Percentiles rank a stretch among this genome's conserved stretches.
phyloP scores from a whole-genome alignment of 2,888 invertebrate genomes.

The Litoditis marina region DNA sequence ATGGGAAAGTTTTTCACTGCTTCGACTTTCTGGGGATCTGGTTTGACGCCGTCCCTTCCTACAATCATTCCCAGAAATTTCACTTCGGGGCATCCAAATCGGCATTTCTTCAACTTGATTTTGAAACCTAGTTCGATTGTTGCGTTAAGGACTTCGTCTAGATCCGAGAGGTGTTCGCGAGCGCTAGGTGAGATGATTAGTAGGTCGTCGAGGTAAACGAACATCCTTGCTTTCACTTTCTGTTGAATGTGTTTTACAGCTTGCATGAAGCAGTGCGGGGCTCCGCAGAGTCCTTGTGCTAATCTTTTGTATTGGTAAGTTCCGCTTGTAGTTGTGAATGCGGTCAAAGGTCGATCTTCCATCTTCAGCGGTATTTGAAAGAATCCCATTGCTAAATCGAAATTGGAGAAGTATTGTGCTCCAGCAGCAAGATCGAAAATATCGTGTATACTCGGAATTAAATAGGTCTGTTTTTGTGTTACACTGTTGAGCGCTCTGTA shows the following conservation, averaged over 20 bases:
- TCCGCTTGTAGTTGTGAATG: slow-evolving; percentile 31
- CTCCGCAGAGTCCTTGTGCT: slow-evolving; percentile 29
- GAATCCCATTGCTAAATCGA: slow-evolving; percentile 32
- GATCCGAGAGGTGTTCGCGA: slow-evolving; percentile 33
- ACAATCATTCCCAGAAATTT: slow-evolving; percentile 35
- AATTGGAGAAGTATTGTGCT: slow-evolving; percentile 15
- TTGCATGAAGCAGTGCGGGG: slow-evolving; percentile 26
- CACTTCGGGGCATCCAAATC: slow-evolving; percentile 25
- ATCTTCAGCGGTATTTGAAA: slow-evolving; percentile 26
- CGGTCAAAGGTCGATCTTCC: slow-evolving; percentile 27
- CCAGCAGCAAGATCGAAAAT: slow-evolving; percentile 7
- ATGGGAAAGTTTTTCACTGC: slow-evolving; percentile 18
- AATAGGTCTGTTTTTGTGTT: slow-evolving; percentile 15
- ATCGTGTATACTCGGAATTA: slow-evolving; percentile 12
- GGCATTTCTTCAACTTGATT: slow-evolving; percentile 27
- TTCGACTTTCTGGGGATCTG: slow-evolving; percentile 25
- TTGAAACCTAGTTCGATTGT: slow-evolving; percentile 27
- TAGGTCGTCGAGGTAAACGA: slow-evolving; percentile 38
- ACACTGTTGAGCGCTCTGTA: slow-evolving; percentile 14
- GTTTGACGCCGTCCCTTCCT: slow-evolving; percentile 28
- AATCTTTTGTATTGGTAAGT: slow-evolving; percentile 26
- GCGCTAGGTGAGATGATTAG: slow-evolving; percentile 13
- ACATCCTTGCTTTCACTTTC: background rate
- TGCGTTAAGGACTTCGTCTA: slow-evolving; percentile 24
- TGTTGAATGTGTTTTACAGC: slow-evolving; percentile 9